phyloP scores from a whole-genome alignment of 1,140 invertebrate genomes.

The Marisa cornuarietis region DNA sequence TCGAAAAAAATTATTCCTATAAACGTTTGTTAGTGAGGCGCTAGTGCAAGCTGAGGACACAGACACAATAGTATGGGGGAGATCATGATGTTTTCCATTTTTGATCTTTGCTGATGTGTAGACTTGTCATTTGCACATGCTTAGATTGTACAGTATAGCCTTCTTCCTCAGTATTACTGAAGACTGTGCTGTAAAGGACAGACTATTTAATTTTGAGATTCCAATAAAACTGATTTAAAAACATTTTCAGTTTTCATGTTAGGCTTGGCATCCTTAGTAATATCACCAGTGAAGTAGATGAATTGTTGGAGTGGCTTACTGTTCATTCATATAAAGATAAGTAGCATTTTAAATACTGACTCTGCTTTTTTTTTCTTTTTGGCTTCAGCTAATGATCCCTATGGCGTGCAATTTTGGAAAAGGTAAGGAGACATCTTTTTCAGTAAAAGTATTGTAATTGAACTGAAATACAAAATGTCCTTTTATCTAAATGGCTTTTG shows the following conservation, averaged over 20 bases:
- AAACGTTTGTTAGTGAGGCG: no score
- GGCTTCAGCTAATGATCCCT: constrained; percentile 53
- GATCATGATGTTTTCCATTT: no score
- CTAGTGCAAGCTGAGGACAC: no score
- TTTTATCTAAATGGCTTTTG: background rate
- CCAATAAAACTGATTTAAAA: background rate
- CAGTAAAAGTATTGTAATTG: constrained; percentile 1
- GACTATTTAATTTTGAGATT: background rate
- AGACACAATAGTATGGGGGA: no score
- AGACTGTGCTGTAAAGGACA: background rate
- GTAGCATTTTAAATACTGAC: no score
- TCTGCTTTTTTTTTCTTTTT: constrained; percentile 18
- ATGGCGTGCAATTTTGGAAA: constrained; percentile 54
- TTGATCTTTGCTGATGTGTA: background rate
- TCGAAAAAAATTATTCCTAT: no score
- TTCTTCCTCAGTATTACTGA: background rate
- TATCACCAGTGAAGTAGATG: no score
- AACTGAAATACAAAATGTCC: constrained; percentile 4
- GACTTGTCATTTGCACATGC: background rate
- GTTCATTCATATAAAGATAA: no score
- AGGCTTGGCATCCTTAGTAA: background rate
- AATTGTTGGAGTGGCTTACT: no score
- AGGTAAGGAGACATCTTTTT: constrained; percentile 40
- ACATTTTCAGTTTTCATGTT: background rate
- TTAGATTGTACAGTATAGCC: background rate